phyloP scores from a whole-genome alignment of 2,797 vertebrate species.

The Arrhamphus sclerolepis region DNA sequence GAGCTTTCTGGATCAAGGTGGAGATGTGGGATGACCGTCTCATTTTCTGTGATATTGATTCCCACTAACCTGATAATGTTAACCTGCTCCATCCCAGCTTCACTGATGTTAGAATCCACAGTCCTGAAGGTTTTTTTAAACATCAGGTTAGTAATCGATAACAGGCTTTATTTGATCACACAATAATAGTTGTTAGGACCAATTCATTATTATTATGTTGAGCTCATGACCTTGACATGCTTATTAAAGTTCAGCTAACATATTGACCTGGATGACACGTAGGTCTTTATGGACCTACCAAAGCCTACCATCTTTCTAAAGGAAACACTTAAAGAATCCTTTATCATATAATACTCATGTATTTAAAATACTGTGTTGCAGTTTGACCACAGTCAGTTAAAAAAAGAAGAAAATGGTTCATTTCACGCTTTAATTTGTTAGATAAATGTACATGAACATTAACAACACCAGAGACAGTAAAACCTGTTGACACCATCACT shows the following conservation, averaged over 20 bases:
- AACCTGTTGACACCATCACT: no score
- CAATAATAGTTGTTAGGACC: not conserved
- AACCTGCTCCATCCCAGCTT: no score
- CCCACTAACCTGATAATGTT: no score
- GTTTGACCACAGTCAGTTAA: no score
- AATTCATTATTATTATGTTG: slow-evolving; percentile 23
- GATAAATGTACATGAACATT: no score
- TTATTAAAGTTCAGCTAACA: slow-evolving; percentile 74
- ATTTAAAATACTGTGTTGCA: not conserved
- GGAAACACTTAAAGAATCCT: not conserved
- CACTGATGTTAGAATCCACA: not conserved
- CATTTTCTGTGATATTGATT: no score
- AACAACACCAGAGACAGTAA: no score
- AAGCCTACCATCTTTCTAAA: slow-evolving; percentile 38
- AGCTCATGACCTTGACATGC: slow-evolving; percentile 54
- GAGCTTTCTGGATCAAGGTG: no score
- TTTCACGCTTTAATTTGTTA: no score
- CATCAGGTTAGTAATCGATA: slow-evolving; percentile 4
- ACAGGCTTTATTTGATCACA: not conserved
- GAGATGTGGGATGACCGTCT: no score
- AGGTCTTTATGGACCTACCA: no score
- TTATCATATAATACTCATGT: not conserved
- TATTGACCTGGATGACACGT: slow-evolving; percentile 66
- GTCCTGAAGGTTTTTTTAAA: not conserved
- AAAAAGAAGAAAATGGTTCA: no score